A percentile compares a stretch with the other conserved stretches of the same genome.
phyloP scores from a whole-genome alignment of 2,113 vertebrate genomes.

The Alethe castanea region DNA sequence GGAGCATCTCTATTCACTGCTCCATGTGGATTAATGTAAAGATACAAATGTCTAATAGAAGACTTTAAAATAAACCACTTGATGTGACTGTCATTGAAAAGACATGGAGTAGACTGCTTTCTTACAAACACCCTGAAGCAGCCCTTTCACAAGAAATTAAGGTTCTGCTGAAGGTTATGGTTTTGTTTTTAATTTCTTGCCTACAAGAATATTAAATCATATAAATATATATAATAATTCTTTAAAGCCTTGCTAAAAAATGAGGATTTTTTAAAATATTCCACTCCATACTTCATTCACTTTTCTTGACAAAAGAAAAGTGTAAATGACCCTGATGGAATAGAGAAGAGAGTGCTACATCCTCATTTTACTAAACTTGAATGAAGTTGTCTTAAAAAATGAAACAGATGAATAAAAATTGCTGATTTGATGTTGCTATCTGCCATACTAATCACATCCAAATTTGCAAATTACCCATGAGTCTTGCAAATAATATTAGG shows the following conservation, averaged over 20 bases:
- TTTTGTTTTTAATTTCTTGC: not conserved
- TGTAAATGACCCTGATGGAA: not conserved
- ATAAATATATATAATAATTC: not conserved
- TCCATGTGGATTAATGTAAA: not conserved
- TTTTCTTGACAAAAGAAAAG: not conserved
- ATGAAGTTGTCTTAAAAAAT: not conserved
- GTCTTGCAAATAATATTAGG: not conserved
- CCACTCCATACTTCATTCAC: not conserved
- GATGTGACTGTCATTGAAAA: not conserved
- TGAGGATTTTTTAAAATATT: not conserved
- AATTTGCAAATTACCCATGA: not conserved
- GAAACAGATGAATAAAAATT: not conserved
- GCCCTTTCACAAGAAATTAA: not conserved
- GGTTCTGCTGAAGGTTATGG: not conserved
- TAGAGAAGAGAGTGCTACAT: not conserved
- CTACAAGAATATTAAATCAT: not conserved
- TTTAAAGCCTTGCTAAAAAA: not conserved
- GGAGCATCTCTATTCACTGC: not conserved
- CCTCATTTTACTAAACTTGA: not conserved
- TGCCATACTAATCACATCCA: not conserved
- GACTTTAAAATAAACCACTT: not conserved
- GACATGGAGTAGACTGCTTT: not conserved
- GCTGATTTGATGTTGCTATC: not conserved
- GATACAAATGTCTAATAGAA: not conserved
- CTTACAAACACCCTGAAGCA: not conserved